Conservation (phyloP, 2,113 vertebrate genomes). For the Elgaria multicarinata region DNA sequence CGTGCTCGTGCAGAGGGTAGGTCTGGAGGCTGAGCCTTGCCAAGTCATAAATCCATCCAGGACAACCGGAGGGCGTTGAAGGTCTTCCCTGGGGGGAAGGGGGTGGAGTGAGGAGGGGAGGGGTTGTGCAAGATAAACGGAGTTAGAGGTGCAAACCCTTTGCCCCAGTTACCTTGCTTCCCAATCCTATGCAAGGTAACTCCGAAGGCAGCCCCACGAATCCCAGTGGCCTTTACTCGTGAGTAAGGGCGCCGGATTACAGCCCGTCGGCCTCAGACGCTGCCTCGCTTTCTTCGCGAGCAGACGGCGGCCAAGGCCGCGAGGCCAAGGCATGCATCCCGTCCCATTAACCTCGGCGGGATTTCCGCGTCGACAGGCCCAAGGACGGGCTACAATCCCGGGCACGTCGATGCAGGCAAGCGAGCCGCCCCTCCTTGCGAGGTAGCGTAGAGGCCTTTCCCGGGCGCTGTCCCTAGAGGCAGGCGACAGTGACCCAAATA, state of each 20-base stretch:
- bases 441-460: neutral
- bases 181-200: neutral
- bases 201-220: neutral
- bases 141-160: neutral
- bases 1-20: neutral
- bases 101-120: neutral
- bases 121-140: neutral
- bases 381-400: too few species aligned
- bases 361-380: neutral
- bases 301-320: too few species aligned
- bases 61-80: too few species aligned
- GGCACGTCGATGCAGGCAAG: neutral
- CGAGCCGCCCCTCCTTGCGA: neutral
- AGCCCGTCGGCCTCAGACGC: too few species aligned
- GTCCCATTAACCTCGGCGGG: neutral
- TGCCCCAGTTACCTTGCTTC: neutral
- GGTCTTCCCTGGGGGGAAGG: neutral
- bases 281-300: neutral
- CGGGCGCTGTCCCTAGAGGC: neutral
- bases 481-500: neutral
- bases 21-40: neutral
- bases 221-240: neutral
- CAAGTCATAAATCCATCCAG: neutral
- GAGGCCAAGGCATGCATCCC: too few species aligned
- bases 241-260: neutral